Evolutionary conservation across 1,140 invertebrate genomes (phyloP).

Genomic region (Macrotrachela quadricornifera): DNA sequence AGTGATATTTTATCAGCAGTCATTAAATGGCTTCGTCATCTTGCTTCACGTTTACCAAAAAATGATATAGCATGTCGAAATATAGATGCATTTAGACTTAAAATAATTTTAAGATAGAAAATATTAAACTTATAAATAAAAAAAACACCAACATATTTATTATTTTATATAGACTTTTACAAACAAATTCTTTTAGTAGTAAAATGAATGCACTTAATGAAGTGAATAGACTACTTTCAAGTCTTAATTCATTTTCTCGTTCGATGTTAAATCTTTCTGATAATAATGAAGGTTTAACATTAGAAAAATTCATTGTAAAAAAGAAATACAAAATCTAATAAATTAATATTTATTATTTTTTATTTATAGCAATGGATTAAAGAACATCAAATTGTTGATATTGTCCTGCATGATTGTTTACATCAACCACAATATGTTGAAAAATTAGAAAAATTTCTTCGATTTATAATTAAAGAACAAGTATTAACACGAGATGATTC

Average conservation of each 20-base stretch:
- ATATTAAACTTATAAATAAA: conserved; percentile 11
- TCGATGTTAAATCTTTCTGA: too few relatives aligned
- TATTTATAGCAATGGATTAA: conserved; percentile 66
- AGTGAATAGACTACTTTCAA: conserved; percentile 81
- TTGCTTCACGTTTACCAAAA: conserved; percentile 52
- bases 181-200: conserved; percentile 92
- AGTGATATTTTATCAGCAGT: conserved; percentile 42
- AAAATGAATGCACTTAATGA: conserved; percentile 98
- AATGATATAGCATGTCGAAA: conserved; percentile 63
- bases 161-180: conserved; percentile 41
- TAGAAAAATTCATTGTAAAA: too few relatives aligned
- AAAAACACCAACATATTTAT: too few relatives aligned
- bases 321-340: too few relatives aligned
- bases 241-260: neutral
- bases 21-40: conserved; percentile 46
- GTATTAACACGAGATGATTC: conserved; percentile 68
- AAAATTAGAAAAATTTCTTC: conserved; percentile 82
- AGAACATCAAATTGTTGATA: conserved; percentile 79
- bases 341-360: too few relatives aligned
- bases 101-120: conserved; percentile 61
- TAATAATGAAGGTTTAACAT: too few relatives aligned
- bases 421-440: conserved; percentile 90
- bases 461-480: conserved; percentile 85
- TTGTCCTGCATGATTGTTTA: conserved; percentile 75
- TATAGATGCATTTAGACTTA: conserved; percentile 77